Evolutionary conservation across 2,113 vertebrate genomes (phyloP).

Genomic region (Axis porcinus): DNA sequence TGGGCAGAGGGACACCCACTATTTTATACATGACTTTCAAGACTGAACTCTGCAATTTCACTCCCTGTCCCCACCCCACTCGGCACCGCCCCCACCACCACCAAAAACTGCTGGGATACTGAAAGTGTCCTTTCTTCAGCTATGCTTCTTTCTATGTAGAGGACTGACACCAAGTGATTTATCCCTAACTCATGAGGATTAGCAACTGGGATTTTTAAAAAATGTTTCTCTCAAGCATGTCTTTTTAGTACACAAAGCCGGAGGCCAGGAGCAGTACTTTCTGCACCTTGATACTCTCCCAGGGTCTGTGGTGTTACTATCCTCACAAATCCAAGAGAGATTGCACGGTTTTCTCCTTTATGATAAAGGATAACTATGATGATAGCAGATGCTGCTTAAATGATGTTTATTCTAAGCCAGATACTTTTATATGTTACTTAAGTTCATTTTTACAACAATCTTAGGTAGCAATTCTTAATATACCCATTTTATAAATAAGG

Average conservation of each 20-base stretch:
- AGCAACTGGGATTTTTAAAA: background rate
- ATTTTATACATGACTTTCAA: background rate
- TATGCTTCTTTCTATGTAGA: background rate
- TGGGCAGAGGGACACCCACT: background rate
- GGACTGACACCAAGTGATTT: background rate
- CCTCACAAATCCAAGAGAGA: background rate
- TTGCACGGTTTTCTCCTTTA: background rate
- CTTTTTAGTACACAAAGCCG: background rate
- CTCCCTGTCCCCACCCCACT: too few relatives aligned
- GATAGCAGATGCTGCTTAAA: background rate
- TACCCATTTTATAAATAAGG: background rate
- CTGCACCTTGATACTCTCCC: background rate
- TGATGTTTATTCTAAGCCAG: background rate
- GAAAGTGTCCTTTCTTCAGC: background rate
- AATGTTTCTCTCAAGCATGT: background rate
- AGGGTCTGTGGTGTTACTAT: background rate
- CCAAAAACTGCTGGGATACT: background rate
- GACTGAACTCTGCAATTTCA: background rate
- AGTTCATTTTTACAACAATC: background rate
- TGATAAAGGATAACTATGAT: background rate
- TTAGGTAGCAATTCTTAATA: background rate
- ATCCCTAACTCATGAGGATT: background rate
- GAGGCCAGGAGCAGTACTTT: background rate
- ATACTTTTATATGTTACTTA: background rate
- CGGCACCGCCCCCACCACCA: fast-evolving